These are phyloP conservation scores for Neoascia interrupta DNA, from an alignment of 2,888 invertebrate genomes.

Conservation along the genomic window DNA sequence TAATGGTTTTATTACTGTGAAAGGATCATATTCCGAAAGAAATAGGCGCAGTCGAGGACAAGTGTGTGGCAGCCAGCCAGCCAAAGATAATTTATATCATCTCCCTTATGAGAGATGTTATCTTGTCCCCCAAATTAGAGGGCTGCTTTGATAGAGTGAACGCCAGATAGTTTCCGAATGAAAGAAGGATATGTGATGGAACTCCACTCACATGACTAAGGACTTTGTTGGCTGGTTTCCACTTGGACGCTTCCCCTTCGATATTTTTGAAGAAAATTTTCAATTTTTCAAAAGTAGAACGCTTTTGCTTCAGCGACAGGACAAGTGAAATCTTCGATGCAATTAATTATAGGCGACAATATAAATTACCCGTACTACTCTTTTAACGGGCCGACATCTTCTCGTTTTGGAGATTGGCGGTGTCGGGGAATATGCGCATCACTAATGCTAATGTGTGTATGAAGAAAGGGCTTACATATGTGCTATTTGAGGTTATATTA, in stretches of 20 bases:
- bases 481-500: conserved; percentile 56
- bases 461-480: conserved; percentile 20
- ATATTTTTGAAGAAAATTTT: conserved; percentile 47
- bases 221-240: conserved; percentile 39
- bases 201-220: conserved; percentile 43
- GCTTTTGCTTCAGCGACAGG: conserved; percentile 24
- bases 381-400: conserved; percentile 16
- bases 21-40: conserved; percentile 57
- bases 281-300: conserved; percentile 37
- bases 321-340: conserved; percentile 59
- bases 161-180: conserved; percentile 62
- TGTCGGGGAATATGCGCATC: conserved; percentile 21
- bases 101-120: conserved; percentile 38
- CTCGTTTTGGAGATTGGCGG: conserved; percentile 8
- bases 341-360: conserved; percentile 67
- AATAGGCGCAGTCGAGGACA: conserved; percentile 32
- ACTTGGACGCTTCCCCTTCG: conserved; percentile 60
- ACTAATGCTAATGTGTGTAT: conserved; percentile 28
- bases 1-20: conserved; percentile 67
- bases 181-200: conserved; percentile 43
- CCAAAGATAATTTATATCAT: conserved; percentile 57
- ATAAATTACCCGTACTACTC: conserved; percentile 61
- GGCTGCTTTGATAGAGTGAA: conserved; percentile 57
- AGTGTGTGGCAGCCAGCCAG: conserved; percentile 38
- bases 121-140: conserved; percentile 48